phyloP scores from a whole-genome alignment of 1,140 invertebrate genomes.

The Popillia japonica region DNA sequence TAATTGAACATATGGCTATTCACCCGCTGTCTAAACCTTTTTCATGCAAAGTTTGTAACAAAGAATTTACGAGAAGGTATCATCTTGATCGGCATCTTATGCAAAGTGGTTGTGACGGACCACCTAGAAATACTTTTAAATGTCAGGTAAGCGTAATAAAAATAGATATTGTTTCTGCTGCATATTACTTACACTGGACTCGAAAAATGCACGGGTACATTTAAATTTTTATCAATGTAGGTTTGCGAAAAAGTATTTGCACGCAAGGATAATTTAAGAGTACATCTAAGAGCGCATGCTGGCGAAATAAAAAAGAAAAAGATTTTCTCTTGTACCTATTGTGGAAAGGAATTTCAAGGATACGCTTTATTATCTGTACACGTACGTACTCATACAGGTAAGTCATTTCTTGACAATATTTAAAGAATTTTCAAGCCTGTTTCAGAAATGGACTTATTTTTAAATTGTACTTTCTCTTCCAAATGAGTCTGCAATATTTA shows the following conservation, averaged over 20 bases:
- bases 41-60: slow-evolving; percentile 68
- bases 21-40: slow-evolving; percentile 60
- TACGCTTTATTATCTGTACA: slow-evolving; percentile 73
- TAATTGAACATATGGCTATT: slow-evolving; percentile 53
- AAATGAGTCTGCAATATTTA: too few species aligned
- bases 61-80: slow-evolving; percentile 77
- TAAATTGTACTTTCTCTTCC: too few species aligned
- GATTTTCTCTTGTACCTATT: slow-evolving; percentile 71
- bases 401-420: slow-evolving; percentile 36
- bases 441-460: too few species aligned
- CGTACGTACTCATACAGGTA: slow-evolving; percentile 74
- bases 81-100: slow-evolving; percentile 78
- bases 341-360: slow-evolving; percentile 76
- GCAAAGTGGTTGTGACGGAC: slow-evolving; percentile 77
- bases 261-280: slow-evolving; percentile 79
- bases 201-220: slow-evolving; percentile 25
- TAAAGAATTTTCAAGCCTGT: too few species aligned
- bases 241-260: slow-evolving; percentile 77
- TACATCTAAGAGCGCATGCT: slow-evolving; percentile 77
- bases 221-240: slow-evolving; percentile 58
- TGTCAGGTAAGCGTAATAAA: slow-evolving; percentile 66
- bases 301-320: slow-evolving; percentile 72
- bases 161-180: neutral
- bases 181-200: too few species aligned
- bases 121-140: slow-evolving; percentile 64